These are phyloP conservation scores for Drosophila pseudoananassae DNA, from an alignment of 1,140 invertebrate genomes.

Conservation along the genomic window DNA sequence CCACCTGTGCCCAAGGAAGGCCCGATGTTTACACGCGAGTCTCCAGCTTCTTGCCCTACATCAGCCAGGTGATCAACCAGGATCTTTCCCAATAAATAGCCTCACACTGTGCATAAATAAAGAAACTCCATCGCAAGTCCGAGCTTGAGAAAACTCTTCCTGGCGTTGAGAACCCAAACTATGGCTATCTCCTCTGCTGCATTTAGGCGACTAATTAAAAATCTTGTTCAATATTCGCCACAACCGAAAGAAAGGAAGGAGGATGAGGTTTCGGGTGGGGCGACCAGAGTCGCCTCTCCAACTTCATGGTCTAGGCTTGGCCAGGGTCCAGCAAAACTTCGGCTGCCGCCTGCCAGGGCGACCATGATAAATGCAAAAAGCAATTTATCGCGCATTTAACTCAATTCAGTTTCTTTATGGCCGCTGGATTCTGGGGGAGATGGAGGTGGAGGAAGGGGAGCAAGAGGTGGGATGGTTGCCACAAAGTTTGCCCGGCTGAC, in stretches of 20 bases:
- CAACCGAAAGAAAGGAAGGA: slow-evolving; percentile 28
- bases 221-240: slow-evolving; percentile 79
- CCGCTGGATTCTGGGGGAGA: slow-evolving; percentile 18
- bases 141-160: slow-evolving; percentile 53
- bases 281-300: slow-evolving; percentile 29
- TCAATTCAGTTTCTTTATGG: slow-evolving; percentile 80
- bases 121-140: neutral
- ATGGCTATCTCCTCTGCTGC: slow-evolving; percentile 8
- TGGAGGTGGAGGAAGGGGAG: neutral
- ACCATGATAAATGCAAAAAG: slow-evolving; percentile 83
- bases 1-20: slow-evolving; percentile 84
- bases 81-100: slow-evolving; percentile 65
- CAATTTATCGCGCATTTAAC: slow-evolving; percentile 83
- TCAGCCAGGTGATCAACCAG: slow-evolving; percentile 65
- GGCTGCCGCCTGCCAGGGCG: slow-evolving; percentile 45
- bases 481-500: slow-evolving; percentile 64
- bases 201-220: slow-evolving; percentile 78
- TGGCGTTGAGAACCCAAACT: slow-evolving; percentile 3
- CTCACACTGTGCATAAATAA: slow-evolving; percentile 37
- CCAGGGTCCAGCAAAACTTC: slow-evolving; percentile 48
- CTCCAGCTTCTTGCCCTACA: slow-evolving; percentile 77
- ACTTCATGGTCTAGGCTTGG: slow-evolving; percentile 43
- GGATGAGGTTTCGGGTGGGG: slow-evolving; percentile 9
- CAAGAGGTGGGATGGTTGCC: slow-evolving; percentile 40
- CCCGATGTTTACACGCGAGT: slow-evolving; percentile 83